These are phyloP conservation scores for Micromussa lordhowensis DNA, from an alignment of 92 coral and sea anemone species.

Conservation along the genomic window DNA sequence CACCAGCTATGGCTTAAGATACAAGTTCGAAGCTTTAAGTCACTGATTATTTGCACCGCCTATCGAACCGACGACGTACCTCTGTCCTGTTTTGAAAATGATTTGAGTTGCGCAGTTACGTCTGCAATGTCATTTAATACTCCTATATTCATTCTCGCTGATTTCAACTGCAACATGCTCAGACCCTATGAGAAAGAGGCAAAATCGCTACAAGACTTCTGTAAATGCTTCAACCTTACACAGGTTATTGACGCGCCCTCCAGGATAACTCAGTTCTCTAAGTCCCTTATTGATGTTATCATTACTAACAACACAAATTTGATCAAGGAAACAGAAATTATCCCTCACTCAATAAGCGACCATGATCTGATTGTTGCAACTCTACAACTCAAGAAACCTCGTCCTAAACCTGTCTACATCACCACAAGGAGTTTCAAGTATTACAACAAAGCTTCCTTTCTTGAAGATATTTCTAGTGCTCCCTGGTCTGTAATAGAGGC, in stretches of 20 bases:
- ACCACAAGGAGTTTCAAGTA: too few species aligned
- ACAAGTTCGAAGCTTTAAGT: slow-evolving; percentile 38
- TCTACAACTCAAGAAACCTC: too few species aligned
- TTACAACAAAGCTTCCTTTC: too few species aligned
- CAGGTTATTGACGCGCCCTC: neutral
- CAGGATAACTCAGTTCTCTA: too few species aligned
- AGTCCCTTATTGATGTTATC: too few species aligned
- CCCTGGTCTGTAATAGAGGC: too few species aligned
- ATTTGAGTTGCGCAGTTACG: slow-evolving; percentile 19
- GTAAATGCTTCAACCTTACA: neutral
- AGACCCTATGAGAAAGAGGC: neutral
- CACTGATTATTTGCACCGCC: slow-evolving; percentile 46
- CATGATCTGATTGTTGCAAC: too few species aligned
- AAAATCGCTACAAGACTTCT: neutral
- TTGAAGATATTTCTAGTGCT: too few species aligned
- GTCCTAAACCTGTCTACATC: too few species aligned
- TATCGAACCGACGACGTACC: slow-evolving; percentile 40
- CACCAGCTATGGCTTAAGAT: slow-evolving; percentile 50
- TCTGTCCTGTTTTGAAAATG: neutral
- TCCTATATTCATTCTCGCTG: slow-evolving; percentile 47
- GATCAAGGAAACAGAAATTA: too few species aligned
- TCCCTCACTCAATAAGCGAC: too few species aligned
- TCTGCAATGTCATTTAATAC: slow-evolving; percentile 44
- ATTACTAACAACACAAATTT: too few species aligned
- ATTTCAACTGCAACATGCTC: slow-evolving; percentile 20